Evolutionary conservation across 2,888 invertebrate genomes (phyloP).

Genomic region (Anthrax anthrax): DNA sequence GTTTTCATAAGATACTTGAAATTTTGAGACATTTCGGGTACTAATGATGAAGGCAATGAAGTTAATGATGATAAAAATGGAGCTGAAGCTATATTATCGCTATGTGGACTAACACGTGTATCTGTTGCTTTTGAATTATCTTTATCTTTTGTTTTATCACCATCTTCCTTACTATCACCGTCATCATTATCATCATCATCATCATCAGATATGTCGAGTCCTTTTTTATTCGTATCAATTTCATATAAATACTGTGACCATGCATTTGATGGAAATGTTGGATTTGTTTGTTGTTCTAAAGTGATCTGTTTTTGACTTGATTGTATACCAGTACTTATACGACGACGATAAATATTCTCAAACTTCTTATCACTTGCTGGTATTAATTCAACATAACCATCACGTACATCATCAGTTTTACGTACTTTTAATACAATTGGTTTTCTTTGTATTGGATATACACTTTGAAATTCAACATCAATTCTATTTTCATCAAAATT

Average conservation of each 20-base stretch:
- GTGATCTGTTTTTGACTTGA: conserved; percentile 37
- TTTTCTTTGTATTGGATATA: conserved; percentile 40
- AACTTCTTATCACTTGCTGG: conserved; percentile 41
- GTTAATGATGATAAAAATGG: conserved; percentile 13
- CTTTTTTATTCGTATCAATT: conserved; percentile 18
- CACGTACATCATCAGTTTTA: conserved; percentile 42
- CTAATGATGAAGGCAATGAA: conserved; percentile 13
- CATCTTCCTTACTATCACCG: conserved; percentile 18
- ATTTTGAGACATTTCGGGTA: conserved; percentile 21
- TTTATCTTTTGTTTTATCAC: conserved; percentile 19
- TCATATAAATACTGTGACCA: conserved; percentile 52
- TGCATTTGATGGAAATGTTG: conserved; percentile 50
- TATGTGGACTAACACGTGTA: conserved; percentile 9
- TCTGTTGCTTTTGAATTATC: conserved; percentile 19
- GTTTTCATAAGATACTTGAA: conserved; percentile 25
- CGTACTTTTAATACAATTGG: conserved; percentile 40
- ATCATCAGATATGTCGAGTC: neutral
- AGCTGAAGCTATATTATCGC: conserved; percentile 7
- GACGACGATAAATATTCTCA: conserved; percentile 40
- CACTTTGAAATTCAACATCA: conserved; percentile 51
- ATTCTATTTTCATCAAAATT: conserved; percentile 42
- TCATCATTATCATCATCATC: neutral
- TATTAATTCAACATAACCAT: conserved; percentile 53
- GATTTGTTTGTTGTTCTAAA: conserved; percentile 49
- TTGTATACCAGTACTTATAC: conserved; percentile 45